A percentile compares a stretch with the other conserved stretches of the same genome.
Evolutionary conservation across 2,113 vertebrate genomes (phyloP).

Genomic region (Syngnathus scovelli): DNA sequence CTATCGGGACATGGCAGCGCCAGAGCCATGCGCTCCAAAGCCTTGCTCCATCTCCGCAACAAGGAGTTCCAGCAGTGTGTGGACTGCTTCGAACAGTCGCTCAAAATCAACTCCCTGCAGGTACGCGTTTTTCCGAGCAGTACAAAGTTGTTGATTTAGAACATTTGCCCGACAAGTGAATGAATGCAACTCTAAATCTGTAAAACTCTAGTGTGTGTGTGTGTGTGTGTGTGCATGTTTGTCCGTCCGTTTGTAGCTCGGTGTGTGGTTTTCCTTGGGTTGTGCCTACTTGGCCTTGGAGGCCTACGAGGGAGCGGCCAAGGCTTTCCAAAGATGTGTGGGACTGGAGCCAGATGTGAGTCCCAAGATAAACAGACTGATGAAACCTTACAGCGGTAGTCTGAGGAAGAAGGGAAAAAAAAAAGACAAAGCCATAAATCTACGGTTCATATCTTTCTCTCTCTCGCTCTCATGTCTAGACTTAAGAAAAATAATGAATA

Average conservation of each 20-base stretch:
- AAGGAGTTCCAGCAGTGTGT: conserved; percentile 80
- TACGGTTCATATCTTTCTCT: neutral
- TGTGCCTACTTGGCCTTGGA: conserved; percentile 89
- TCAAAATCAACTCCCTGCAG: conserved; percentile 89
- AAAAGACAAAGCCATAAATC: neutral
- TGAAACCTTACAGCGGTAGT: neutral
- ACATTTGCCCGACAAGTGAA: neutral
- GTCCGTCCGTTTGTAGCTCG: conserved; percentile 76
- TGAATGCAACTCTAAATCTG: neutral
- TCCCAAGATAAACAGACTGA: conserved; percentile 5
- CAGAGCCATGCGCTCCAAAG: conserved; percentile 89
- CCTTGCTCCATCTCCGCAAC: conserved; percentile 83
- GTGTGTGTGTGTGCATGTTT: neutral
- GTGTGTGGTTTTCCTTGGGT: conserved; percentile 96
- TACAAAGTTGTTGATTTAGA: neutral
- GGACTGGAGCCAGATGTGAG: conserved; percentile 92
- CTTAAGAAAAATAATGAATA: conserved; percentile 1
- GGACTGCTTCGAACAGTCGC: conserved; percentile 85
- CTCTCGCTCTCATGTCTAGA: neutral
- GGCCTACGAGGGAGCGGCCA: conserved; percentile 85
- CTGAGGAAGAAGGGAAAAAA: neutral
- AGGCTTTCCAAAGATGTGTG: conserved; percentile 90
- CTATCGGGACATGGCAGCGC: conserved; percentile 83
- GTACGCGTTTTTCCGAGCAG: conserved; percentile 49
- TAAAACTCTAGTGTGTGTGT: too few species aligned